Percentiles rank a stretch among this genome's conserved stretches.
Conservation (phyloP, 2,797 vertebrate species). For the Nyctalus aviator region DNA sequence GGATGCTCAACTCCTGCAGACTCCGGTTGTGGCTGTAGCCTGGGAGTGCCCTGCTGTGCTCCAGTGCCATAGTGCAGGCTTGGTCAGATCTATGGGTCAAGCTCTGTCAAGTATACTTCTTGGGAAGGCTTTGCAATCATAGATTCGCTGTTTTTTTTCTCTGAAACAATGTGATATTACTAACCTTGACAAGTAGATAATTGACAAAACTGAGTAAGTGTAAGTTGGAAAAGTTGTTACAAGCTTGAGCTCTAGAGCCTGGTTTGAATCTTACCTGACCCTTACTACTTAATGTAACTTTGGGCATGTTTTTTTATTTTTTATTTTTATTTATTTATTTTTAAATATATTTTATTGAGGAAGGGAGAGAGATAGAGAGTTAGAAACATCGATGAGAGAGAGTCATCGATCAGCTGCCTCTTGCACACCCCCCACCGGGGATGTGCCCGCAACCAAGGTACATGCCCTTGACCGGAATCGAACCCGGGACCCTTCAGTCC, state of each 20-base stretch:
- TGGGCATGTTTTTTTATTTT: not conserved
- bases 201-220: not conserved
- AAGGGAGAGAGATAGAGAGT: too few species aligned
- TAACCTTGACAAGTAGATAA: conserved; percentile 37
- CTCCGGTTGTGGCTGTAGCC: not conserved
- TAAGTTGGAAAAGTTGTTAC: not conserved
- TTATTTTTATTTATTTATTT: too few species aligned
- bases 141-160: not conserved
- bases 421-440: too few species aligned
- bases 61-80: not conserved
- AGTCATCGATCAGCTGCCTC: too few species aligned
- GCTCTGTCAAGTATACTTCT: not conserved
- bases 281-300: not conserved
- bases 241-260: not conserved
- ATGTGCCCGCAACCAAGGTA: too few species aligned
- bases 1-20: not conserved
- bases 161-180: not conserved
- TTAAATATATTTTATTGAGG: too few species aligned
- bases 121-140: not conserved
- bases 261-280: conserved; percentile 17
- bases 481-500: too few species aligned
- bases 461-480: too few species aligned
- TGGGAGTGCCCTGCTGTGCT: not conserved
- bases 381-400: too few species aligned
- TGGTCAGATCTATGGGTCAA: not conserved